Base-by-base conservation (phyloP, 2,797 vertebrate species). In the Chelonia mydas region DNA sequence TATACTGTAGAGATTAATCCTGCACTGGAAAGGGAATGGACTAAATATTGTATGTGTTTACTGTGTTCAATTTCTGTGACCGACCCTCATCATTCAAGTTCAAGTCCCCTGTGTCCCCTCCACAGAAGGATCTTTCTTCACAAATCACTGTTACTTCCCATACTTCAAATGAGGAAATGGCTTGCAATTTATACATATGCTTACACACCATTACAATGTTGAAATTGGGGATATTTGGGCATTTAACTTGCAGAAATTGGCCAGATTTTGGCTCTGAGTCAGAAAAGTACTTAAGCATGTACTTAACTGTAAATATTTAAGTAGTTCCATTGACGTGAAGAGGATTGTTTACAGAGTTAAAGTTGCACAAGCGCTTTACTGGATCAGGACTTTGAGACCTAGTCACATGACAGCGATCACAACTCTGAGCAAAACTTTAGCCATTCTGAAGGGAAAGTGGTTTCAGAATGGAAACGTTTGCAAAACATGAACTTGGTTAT, bases 81-180 rank as follows among this genome's bases (percentile, higher is more conserved):
- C 87, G 92, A 79, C 81, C 11, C 12, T 55, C 88, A 33, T n/a
- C 89, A 50, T 55, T 95, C 65, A 84, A 91, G 94, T 96, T 90
- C 89, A 90, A 50, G 65, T 90, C 68, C 65, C 41, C 23, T 65
- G 28, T 95, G 93, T 95, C 92, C 95, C 92, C 91, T 78, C 25
- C 72, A 78, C 82, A 74, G 94, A 95, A 45, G 78, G 54, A 79
- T 68, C 94, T 93, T 1, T 86, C 72, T 86, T 53, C 92, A 91
- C 74, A 91, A 51, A n/a, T 5, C 94, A 74, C 61, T 86, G 5
- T 86, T 68, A 51, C 8, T 50, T 21, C 41, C 68, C 82, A 0
- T 72, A 61, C 91, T 96, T 96, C 84, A 83, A 83, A 95, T 93
- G 57, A 49, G 51, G 7, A 89, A 96, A 86, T 5, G 2, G 13